Conservation (phyloP, 2,113 vertebrate species). For the Mohoua ochrocephala region DNA sequence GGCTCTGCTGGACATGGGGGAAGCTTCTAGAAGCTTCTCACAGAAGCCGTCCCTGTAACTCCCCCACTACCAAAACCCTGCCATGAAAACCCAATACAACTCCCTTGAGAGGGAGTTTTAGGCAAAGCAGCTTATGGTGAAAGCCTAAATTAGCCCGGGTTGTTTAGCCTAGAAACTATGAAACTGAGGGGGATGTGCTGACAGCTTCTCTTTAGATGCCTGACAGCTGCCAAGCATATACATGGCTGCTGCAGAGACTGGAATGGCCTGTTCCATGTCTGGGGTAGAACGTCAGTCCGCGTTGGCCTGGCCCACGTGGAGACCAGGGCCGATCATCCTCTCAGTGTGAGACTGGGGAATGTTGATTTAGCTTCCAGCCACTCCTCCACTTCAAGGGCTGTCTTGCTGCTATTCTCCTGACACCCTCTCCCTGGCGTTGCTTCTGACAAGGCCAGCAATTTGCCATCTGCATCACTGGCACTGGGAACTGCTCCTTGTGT, state of each 20-base stretch:
- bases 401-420: background rate
- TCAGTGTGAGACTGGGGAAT: background rate
- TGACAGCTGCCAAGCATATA: background rate
- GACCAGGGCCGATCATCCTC: rapidly evolving
- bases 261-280: background rate
- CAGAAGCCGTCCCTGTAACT: background rate
- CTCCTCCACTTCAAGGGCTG: background rate
- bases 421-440: background rate
- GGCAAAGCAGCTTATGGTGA: background rate
- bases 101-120: background rate
- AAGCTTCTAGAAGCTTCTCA: background rate
- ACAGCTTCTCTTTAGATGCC: background rate
- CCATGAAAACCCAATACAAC: background rate
- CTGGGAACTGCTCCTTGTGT: background rate
- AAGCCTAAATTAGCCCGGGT: background rate
- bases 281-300: background rate
- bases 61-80: background rate
- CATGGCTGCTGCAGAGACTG: background rate
- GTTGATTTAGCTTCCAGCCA: background rate
- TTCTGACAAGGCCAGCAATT: background rate
- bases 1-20: background rate
- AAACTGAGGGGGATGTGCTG: background rate
- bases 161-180: conserved; percentile 5
- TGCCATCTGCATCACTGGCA: background rate
- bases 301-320: background rate